Evolutionary conservation across 2,888 invertebrate genomes (phyloP).

Genomic region (Conchocele bisecta): DNA sequence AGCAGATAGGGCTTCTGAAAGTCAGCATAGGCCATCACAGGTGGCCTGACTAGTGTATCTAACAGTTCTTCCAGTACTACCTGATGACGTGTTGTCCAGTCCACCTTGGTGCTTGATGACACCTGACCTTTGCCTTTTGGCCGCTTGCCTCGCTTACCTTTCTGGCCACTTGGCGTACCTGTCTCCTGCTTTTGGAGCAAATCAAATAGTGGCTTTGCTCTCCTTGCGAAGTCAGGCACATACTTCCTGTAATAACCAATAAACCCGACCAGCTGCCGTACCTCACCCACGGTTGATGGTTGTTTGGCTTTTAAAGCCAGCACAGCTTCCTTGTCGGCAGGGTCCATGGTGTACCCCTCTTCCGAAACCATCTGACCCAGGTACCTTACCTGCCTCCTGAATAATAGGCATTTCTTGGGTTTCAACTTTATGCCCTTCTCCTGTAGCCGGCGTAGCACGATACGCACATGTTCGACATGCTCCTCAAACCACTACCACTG

Average conservation of each 20-base stretch:
- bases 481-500: conserved; percentile 45
- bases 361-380: conserved; percentile 50
- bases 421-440: conserved; percentile 48
- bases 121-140: conserved; percentile 12
- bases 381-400: conserved; percentile 45
- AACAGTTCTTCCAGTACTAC: conserved; percentile 13
- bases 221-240: conserved; percentile 44
- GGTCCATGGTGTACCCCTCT: conserved; percentile 44
- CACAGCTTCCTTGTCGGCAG: conserved; percentile 42
- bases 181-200: conserved; percentile 27
- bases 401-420: conserved; percentile 50
- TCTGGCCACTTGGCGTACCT: not conserved
- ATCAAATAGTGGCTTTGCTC: conserved; percentile 46
- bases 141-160: conserved; percentile 8
- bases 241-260: conserved; percentile 40
- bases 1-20: conserved; percentile 24
- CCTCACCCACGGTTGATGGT: conserved; percentile 39
- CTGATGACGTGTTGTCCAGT: conserved; percentile 24
- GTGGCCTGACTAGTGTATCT: conserved; percentile 8
- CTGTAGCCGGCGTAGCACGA: conserved; percentile 42
- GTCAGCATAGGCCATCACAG: conserved; percentile 29
- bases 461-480: conserved; percentile 43
- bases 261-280: conserved; percentile 40
- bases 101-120: conserved; percentile 4
- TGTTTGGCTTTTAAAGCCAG: conserved; percentile 19